Conservation (phyloP, 2,888 invertebrate species). For the Ichneumon xanthorius region DNA sequence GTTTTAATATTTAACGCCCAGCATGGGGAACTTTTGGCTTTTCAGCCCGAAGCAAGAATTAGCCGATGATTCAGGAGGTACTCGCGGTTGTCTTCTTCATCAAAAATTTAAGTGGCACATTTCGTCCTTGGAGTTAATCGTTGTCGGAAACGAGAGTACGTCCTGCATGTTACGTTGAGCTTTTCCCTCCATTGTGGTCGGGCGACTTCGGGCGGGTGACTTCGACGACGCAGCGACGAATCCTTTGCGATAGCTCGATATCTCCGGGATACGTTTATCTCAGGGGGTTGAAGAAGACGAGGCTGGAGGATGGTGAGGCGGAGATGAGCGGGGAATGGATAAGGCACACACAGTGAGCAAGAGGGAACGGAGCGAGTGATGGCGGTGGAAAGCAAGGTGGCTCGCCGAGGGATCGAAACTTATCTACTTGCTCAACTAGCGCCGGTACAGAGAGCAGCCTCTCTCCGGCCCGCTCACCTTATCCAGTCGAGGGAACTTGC, state of each 20-base stretch:
- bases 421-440: slow-evolving; percentile 84
- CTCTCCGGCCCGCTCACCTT: slow-evolving; percentile 78
- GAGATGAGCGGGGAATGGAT: slow-evolving; percentile 54
- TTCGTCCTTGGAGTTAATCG: neutral
- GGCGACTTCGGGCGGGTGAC: slow-evolving; percentile 4
- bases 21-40: neutral
- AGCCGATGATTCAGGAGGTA: neutral
- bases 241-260: slow-evolving; percentile 74
- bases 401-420: slow-evolving; percentile 83
- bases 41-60: neutral
- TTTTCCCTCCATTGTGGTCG: slow-evolving; percentile 24
- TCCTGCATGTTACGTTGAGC: slow-evolving; percentile 11
- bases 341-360: slow-evolving; percentile 57
- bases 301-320: slow-evolving; percentile 31
- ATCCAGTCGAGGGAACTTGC: slow-evolving; percentile 81
- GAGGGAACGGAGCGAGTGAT: slow-evolving; percentile 73
- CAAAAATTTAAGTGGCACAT: neutral
- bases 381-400: slow-evolving; percentile 77
- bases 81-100: slow-evolving; percentile 8
- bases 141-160: neutral
- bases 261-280: slow-evolving; percentile 77
- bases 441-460: slow-evolving; percentile 72
- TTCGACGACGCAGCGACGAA: slow-evolving; percentile 68
- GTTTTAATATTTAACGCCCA: slow-evolving; percentile 40
- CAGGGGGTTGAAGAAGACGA: slow-evolving; percentile 68